Base-by-base conservation (phyloP, 2,888 invertebrate species). In the Aleiodes testaceus region DNA sequence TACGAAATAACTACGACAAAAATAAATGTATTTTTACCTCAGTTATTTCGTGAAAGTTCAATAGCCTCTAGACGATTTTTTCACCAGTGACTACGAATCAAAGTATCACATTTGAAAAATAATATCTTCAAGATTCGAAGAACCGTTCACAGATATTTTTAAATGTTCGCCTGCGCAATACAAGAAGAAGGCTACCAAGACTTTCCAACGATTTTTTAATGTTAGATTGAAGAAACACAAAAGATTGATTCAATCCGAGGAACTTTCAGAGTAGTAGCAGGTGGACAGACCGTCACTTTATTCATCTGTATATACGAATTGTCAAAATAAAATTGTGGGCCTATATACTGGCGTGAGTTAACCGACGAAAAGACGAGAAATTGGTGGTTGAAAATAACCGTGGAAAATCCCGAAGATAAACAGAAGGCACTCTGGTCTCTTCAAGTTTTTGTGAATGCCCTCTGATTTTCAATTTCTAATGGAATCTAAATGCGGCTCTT, bases 401-500 rank as follows among this genome's bases (percentile, higher is more conserved):
- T 74, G 77, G 78, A 77, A 77, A 78, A 74, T 66, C 73, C 74
- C 73, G 61, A 70, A 68, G 74, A 78, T 72, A 68, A 73, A 75
- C 69, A 72, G 66, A 72, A 70, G 64, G 45, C 50, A 16, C 69
- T 47, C 49, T 49, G 49, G 64, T 65, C 42, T 69, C 47, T 50
- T 22, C 26, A 53, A 44, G 66, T 53, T 50, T 45, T 14, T 44
- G 59, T 49, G 12, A 11, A 18, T 45, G 14, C 63, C 22, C 26
- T 49, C 18, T 20, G 36, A 14, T 63, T 44, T 36, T 7, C 12
- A n/a, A 22, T 26, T 26, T 53, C 26, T 26, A 52, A 22, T n/a
- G 22, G 11, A 14, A 53, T 26, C 26, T 53, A 53, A 53, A 53
- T 53, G 12, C 30, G 26, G 26, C 26, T 53, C 26, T 53, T 22